Base-by-base conservation (phyloP, 2,113 vertebrate genomes). In the Leptosomus discolor region DNA sequence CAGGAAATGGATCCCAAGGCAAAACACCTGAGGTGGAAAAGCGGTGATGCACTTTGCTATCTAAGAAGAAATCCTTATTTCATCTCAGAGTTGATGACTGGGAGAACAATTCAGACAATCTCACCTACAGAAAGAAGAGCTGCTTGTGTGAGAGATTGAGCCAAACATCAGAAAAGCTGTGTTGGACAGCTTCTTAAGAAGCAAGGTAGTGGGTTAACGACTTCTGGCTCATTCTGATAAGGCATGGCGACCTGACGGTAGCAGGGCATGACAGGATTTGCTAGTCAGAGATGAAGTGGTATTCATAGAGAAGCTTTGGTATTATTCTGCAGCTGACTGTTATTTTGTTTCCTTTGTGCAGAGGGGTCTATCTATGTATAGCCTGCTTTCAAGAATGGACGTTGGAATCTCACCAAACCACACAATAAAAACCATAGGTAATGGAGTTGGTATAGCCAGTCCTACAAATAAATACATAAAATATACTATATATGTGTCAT, bases 81-180 rank as follows among this genome's bases (percentile, higher is more conserved):
- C 48, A 50, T 60, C 84, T 43, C 57, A 41, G 37, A 37, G 26
- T 56, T 37, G 53, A 54, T 22, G 30, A 73, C 12, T 30, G 45
- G 36, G n/a, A 79, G 27, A 80, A 53, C 24, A 79, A 58, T 46
- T 75, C 37, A 32, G 51, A 64, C 41, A 60, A 75, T 39, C 75
- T 65, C 65, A 85, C 14, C 46, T 17, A 22, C 15, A 61, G 61
- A 75, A 65, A 41, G 60, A 37, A 45, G 37, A 58, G 12, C 41
- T 74, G 57, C 50, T 60, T 32, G 34, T 54, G 41, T 39, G 61
- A 70, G 54, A 74, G 37, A 46, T 13, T 6, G 37, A 89, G 37
- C n/a, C n/a, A n/a, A n/a, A n/a, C n/a, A n/a, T n/a, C n/a, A 76
- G 32, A 48, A 74, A 85, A 60, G 50, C 1, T 1, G n/a, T 0